A percentile compares a stretch with the other conserved stretches of the same genome.
Evolutionary conservation across 1,140 invertebrate species (phyloP).

Genomic region (Maniola jurtina): DNA sequence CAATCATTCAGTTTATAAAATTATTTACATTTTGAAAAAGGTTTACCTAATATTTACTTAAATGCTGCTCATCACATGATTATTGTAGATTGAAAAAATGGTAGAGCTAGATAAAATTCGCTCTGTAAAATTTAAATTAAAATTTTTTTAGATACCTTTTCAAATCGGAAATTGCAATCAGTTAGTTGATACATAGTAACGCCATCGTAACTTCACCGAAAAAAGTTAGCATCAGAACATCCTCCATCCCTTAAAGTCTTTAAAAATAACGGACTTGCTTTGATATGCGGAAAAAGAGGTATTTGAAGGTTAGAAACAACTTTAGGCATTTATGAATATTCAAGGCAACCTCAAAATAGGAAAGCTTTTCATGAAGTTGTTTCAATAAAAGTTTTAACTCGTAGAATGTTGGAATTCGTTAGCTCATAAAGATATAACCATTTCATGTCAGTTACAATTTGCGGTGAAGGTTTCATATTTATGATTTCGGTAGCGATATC

Average conservation of each 20-base stretch:
- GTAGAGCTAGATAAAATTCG: no score
- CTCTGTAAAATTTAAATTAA: no score
- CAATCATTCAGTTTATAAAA: no score
- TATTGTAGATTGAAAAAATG: no score
- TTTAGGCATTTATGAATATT: neutral
- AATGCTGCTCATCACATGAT: no score
- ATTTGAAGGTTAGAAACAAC: neutral
- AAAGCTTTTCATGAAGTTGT: constrained; percentile 3
- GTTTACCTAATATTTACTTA: no score
- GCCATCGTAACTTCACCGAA: no score
- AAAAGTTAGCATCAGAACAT: no score
- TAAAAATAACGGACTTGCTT: neutral
- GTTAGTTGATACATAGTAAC: no score
- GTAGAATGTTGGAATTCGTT: neutral
- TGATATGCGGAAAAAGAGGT: neutral
- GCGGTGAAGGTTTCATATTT: neutral
- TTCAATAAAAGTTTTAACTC: constrained; percentile 2
- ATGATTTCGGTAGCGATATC: neutral
- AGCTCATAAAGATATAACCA: neutral
- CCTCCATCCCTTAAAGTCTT: neutral
- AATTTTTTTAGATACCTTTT: no score
- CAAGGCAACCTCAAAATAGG: neutral
- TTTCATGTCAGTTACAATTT: neutral
- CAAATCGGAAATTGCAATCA: no score
- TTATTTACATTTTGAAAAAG: no score